Base-by-base conservation (phyloP, 2,888 invertebrate species). In the Electrophaes corylata region DNA sequence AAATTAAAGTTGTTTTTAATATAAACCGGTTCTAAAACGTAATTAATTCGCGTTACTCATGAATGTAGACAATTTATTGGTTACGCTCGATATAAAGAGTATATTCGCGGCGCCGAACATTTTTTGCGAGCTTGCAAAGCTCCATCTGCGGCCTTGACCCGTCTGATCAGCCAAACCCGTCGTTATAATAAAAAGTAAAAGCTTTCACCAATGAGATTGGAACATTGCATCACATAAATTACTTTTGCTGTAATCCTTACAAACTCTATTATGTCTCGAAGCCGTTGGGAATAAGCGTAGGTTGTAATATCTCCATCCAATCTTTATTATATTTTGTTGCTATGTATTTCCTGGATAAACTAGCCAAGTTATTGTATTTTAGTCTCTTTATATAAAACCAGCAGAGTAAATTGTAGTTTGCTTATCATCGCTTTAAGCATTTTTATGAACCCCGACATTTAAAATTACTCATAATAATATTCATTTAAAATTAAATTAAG, bases 151-250 rank as follows among this genome's bases (percentile, higher is more conserved):
- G 75, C 88, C 90, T 88, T 90, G 90, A 88, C 88, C 86, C 68
- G 85, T 64, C 80, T 78, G 83, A 74, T 76, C 75, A 75, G 74
- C 66, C 73, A 80, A 85, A 88, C 88, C 81, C 78, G 88, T 85
- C 83, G 75, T 80, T 71, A 75, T 73, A 70, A 75, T 78, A 84
- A 86, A 51, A 86, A 86, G 84, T 83, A 86, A 87, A 86, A 86
- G 84, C 88, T 83, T 86, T 86, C 83, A 78, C 81, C 83, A 81
- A 78, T 79, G 69, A 73, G 64, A 60, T 70, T 66, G 67, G 66
- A 67, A 60, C 57, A 56, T 64, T 66, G 59, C 64, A 55, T 68
- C 45, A 65, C 47, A 48, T 53, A 45, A 61, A 48, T 45, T 60
- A 53, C 60, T 66, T 64, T 62, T 57, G 19, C 56, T 51, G 56